Evolutionary conservation across 2,888 invertebrate species (phyloP).

Genomic region (Icerya purchasi): DNA sequence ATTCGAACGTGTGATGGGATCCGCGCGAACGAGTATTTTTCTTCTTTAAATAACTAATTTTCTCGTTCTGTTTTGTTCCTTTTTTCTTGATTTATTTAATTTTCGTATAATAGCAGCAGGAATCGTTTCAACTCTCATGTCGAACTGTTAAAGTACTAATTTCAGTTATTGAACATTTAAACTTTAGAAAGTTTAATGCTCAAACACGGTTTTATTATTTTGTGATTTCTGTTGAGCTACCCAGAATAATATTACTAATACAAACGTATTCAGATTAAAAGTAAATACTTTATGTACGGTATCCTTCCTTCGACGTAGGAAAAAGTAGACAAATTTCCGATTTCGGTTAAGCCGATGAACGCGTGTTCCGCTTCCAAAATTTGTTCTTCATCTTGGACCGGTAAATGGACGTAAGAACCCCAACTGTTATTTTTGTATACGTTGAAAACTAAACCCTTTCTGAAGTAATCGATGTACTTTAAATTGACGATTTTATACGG

Average conservation of each 20-base stretch:
- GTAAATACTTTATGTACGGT: slow-evolving; percentile 33
- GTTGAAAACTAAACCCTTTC: slow-evolving; percentile 63
- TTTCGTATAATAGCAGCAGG: no score
- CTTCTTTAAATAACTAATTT: no score
- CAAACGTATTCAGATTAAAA: no score
- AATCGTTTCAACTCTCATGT: no score
- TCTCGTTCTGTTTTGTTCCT: no score
- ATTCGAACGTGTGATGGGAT: no score
- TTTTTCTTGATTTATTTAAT: no score
- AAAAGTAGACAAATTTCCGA: slow-evolving; percentile 82
- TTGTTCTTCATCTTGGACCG: slow-evolving; percentile 30
- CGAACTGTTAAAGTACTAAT: no score
- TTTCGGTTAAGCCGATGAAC: slow-evolving; percentile 72
- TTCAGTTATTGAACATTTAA: slow-evolving; percentile 3
- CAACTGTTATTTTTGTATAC: slow-evolving; percentile 51
- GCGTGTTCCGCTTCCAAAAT: slow-evolving; percentile 58
- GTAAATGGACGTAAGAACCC: slow-evolving; percentile 71
- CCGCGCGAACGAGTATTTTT: no score
- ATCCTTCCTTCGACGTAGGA: slow-evolving; percentile 80
- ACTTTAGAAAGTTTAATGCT: slow-evolving; percentile 17
- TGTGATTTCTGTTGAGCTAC: no score
- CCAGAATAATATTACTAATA: no score
- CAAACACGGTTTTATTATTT: no score
- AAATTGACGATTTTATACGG: slow-evolving; percentile 11
- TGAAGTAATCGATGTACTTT: slow-evolving; percentile 7